Percentiles rank a stretch among this genome's conserved stretches.
Evolutionary conservation across 2,113 vertebrate species (phyloP).

Genomic region (Grantiella picta): DNA sequence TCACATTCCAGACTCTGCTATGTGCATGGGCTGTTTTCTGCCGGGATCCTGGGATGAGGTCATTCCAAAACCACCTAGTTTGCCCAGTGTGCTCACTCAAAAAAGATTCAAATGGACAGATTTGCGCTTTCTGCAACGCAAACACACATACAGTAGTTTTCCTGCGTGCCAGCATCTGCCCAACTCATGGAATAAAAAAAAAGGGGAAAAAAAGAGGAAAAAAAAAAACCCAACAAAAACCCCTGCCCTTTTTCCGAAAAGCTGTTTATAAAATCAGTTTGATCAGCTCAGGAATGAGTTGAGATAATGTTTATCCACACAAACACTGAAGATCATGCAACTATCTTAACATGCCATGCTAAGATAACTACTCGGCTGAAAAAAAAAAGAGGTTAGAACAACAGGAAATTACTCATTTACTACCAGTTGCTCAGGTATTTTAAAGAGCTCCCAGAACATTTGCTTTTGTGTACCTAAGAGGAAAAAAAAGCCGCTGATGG

Average conservation of each 20-base stretch:
- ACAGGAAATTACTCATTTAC: slow-evolving; percentile 67
- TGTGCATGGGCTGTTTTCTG: neutral
- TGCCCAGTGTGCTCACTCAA: slow-evolving; percentile 42
- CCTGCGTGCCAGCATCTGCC: neutral
- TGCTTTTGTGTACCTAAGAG: slow-evolving; percentile 58
- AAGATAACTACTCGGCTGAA: neutral
- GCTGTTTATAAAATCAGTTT: slow-evolving; percentile 36
- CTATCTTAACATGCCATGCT: neutral
- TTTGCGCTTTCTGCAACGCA: slow-evolving; percentile 25
- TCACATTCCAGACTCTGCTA: slow-evolving; percentile 33
- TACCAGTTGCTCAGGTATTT: slow-evolving; percentile 67
- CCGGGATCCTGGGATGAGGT: slow-evolving; percentile 39
- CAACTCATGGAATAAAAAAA: neutral
- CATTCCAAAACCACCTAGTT: slow-evolving; percentile 50
- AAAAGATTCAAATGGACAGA: slow-evolving; percentile 35
- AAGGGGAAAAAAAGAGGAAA: neutral
- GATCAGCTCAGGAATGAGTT: slow-evolving; percentile 27
- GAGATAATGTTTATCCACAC: slow-evolving; percentile 32
- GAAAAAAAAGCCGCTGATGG: neutral
- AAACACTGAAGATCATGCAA: neutral
- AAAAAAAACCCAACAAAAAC: too few relatives aligned
- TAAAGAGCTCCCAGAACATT: slow-evolving; percentile 59
- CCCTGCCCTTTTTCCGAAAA: neutral
- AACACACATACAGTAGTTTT: slow-evolving; percentile 27
- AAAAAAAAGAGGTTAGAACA: slow-evolving; percentile 16